Conservation (phyloP, 2,113 vertebrate species). For the Crotalus helleri region DNA sequence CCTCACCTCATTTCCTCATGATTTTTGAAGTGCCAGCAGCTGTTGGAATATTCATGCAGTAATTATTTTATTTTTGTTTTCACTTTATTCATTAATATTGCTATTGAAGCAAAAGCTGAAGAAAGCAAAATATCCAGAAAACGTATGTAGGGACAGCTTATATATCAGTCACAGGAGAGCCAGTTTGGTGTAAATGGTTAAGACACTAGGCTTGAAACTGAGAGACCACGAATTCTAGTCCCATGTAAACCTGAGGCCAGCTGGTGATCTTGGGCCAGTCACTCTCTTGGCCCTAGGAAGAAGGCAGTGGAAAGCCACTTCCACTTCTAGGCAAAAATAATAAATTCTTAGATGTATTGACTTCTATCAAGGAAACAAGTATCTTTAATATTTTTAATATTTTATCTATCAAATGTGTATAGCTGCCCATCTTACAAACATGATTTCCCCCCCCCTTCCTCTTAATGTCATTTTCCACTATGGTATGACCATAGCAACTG, state of each 20-base stretch:
- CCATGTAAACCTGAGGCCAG: background rate
- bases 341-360: background rate
- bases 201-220: background rate
- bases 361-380: background rate
- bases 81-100: background rate
- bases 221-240: background rate
- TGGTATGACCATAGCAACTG: background rate
- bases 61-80: background rate
- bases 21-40: background rate
- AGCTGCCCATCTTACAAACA: background rate
- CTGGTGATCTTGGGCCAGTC: background rate
- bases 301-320: background rate
- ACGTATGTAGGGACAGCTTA: background rate
- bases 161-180: background rate
- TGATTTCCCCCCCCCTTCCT: background rate
- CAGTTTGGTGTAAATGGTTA: background rate
- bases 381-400: constrained; percentile 14
- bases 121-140: background rate
- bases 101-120: background rate
- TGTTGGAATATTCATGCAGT: background rate
- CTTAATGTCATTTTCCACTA: background rate
- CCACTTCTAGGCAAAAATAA: constrained; percentile 12
- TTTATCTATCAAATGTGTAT: background rate
- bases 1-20: background rate
- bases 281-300: background rate